Evolutionary conservation across 1,140 invertebrate genomes (phyloP).

Genomic region (Drosophila erecta): DNA sequence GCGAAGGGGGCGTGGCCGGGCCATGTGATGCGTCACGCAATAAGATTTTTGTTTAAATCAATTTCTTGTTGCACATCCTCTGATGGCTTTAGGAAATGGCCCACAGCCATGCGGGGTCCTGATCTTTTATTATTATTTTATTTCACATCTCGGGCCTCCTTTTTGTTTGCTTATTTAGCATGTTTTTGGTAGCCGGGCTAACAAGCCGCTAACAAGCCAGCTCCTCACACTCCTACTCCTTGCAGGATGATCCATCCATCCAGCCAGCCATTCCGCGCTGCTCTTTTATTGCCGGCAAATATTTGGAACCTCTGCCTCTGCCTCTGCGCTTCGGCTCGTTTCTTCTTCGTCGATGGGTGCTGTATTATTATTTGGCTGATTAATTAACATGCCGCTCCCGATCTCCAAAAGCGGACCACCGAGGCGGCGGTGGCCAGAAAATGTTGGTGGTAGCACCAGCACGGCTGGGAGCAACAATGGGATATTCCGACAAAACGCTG

Average conservation of each 20-base stretch:
- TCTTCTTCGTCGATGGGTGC: constrained; percentile 34
- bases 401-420: constrained; percentile 52
- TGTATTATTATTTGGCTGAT: constrained; percentile 77
- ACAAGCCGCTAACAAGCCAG: constrained; percentile 74
- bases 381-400: constrained; percentile 73
- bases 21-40: constrained; percentile 75
- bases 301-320: constrained; percentile 54
- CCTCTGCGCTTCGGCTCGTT: constrained; percentile 53
- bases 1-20: constrained; percentile 52
- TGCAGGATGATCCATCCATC: constrained; percentile 49
- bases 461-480: constrained; percentile 16
- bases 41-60: constrained; percentile 60
- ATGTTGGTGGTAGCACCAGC: constrained; percentile 21
- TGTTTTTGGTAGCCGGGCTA: constrained; percentile 58
- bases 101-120: constrained; percentile 70
- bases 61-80: constrained; percentile 44
- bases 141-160: constrained; percentile 27
- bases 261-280: constrained; percentile 15
- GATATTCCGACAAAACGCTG: constrained; percentile 22
- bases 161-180: constrained; percentile 30
- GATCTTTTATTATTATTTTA: constrained; percentile 63
- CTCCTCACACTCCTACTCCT: constrained; percentile 28
- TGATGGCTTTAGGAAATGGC: constrained; percentile 78
- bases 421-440: constrained; percentile 34
- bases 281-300: constrained; percentile 74